Evolutionary conservation across 2,888 invertebrate genomes (phyloP).

Genomic region (Fissipunctia ypsillon): DNA sequence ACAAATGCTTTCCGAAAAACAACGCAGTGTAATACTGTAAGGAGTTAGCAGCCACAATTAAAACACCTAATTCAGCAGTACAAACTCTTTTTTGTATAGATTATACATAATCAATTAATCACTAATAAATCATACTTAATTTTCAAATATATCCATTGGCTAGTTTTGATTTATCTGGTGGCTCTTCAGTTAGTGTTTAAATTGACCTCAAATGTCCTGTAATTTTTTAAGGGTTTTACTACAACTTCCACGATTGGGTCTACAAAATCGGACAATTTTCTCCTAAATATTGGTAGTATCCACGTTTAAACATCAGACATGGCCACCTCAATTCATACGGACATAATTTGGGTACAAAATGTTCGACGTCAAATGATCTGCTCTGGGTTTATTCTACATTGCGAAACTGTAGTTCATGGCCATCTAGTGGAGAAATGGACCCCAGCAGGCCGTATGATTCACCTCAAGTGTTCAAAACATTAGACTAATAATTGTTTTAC

Average conservation of each 20-base stretch:
- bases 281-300: neutral
- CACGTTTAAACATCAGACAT: neutral
- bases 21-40: too few relatives aligned
- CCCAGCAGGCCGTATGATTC: neutral
- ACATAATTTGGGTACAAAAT: neutral
- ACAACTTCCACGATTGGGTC: neutral
- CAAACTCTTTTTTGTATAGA: too few relatives aligned
- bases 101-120: too few relatives aligned
- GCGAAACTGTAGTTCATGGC: too few relatives aligned
- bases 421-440: neutral
- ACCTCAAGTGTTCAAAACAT: neutral
- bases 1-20: too few relatives aligned
- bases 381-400: neutral
- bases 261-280: neutral
- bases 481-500: neutral
- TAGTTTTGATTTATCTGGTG: neutral
- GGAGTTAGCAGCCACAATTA: too few relatives aligned
- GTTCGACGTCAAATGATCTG: neutral
- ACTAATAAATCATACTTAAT: neutral
- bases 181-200: neutral
- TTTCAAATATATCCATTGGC: neutral
- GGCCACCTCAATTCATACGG: neutral
- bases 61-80: too few relatives aligned
- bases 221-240: neutral
- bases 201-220: neutral